A percentile compares a stretch with the other conserved stretches of the same genome.
Conservation (phyloP, 2,113 vertebrate species). For the Hippocampus guttulatus region DNA sequence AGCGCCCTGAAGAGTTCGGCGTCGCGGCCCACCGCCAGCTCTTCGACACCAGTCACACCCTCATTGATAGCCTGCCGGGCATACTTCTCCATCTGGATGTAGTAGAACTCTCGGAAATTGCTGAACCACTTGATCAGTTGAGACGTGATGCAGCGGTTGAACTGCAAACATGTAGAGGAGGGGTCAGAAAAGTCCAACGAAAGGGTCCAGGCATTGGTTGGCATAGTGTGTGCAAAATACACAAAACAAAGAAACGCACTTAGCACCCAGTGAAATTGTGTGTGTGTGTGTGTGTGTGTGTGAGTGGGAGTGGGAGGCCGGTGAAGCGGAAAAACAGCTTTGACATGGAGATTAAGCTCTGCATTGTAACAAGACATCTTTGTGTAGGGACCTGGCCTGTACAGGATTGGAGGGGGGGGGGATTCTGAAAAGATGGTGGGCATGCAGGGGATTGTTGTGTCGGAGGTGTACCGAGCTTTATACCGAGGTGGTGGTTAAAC, state of each 20-base stretch:
- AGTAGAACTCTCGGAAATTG: constrained; percentile 99
- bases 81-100: constrained; percentile 99
- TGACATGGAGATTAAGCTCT: constrained; percentile 98
- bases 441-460: constrained; percentile 42
- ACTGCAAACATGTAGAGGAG: constrained; percentile 66
- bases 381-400: constrained; percentile 78
- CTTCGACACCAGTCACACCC: constrained; percentile 85
- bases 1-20: constrained; percentile 94
- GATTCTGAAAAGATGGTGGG: constrained; percentile 35
- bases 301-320: constrained; percentile 26
- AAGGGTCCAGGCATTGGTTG: background rate
- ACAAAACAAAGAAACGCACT: background rate
- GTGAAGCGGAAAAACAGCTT: constrained; percentile 97
- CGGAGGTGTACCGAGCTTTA: background rate
- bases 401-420: background rate
- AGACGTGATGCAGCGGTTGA: constrained; percentile 99
- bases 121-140: constrained; percentile 99
- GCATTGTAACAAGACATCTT: constrained; percentile 99
- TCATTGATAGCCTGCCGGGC: constrained; percentile 97
- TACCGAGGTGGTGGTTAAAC: no score
- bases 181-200: background rate
- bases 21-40: constrained; percentile 90
- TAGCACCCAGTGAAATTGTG: constrained; percentile 42
- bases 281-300: constrained; percentile 27
- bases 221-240: background rate